These are phyloP conservation scores for Iselma pallidipennis DNA, from an alignment of 2,888 invertebrate species.

Conservation along the genomic window DNA sequence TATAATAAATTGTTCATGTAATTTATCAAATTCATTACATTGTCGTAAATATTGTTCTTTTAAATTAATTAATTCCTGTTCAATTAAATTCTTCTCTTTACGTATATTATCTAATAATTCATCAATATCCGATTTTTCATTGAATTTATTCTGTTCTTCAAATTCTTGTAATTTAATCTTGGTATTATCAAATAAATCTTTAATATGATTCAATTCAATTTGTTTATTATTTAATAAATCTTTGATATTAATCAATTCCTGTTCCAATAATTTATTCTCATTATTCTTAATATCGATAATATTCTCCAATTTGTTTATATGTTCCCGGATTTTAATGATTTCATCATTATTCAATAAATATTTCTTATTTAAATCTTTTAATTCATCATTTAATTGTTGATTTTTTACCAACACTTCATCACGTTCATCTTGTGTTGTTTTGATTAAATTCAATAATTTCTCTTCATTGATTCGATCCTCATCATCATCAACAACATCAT, in stretches of 20 bases:
- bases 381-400: slow-evolving; percentile 74
- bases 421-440: slow-evolving; percentile 81
- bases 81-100: slow-evolving; percentile 74
- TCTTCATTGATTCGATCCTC: slow-evolving; percentile 72
- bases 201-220: slow-evolving; percentile 78
- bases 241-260: slow-evolving; percentile 70
- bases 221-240: slow-evolving; percentile 76
- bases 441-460: slow-evolving; percentile 81
- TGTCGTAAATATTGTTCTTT: slow-evolving; percentile 72
- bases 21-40: slow-evolving; percentile 68
- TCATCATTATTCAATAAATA: slow-evolving; percentile 65
- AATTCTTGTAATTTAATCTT: slow-evolving; percentile 79
- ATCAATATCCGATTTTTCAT: slow-evolving; percentile 73
- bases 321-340: slow-evolving; percentile 69
- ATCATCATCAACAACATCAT: too few species aligned
- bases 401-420: slow-evolving; percentile 74
- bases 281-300: slow-evolving; percentile 73
- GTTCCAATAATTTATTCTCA: slow-evolving; percentile 75
- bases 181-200: slow-evolving; percentile 80
- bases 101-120: slow-evolving; percentile 69
- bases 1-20: slow-evolving; percentile 69
- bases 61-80: slow-evolving; percentile 67
- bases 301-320: slow-evolving; percentile 71
- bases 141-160: slow-evolving; percentile 68
- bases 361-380: slow-evolving; percentile 66